phyloP scores from a whole-genome alignment of 53 echinoderm and acorn worm species.

The Pentamera pediparva region DNA sequence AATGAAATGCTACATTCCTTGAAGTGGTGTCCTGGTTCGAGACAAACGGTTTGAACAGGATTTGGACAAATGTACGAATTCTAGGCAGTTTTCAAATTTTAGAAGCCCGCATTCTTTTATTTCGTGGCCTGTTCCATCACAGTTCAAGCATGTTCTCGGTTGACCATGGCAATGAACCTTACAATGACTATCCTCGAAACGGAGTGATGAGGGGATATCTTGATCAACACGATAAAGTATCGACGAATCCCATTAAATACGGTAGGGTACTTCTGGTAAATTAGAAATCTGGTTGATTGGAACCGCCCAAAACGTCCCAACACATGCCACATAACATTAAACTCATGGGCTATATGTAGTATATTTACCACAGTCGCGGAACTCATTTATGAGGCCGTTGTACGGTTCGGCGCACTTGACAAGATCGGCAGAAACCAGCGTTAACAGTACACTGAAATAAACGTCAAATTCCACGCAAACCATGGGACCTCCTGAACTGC shows the following conservation, averaged over 20 bases:
- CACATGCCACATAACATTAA: constrained; percentile 23
- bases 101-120: background rate
- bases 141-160: constrained; percentile 29
- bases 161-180: constrained; percentile 31
- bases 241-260: constrained; percentile 40
- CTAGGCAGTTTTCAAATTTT: background rate
- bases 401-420: background rate
- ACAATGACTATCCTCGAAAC: constrained; percentile 30
- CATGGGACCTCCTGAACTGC: background rate
- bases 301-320: constrained; percentile 28
- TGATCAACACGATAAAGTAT: constrained; percentile 19
- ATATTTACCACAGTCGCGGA: constrained; percentile 12
- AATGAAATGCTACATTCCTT: background rate
- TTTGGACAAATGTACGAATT: background rate
- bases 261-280: constrained; percentile 3
- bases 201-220: constrained; percentile 28
- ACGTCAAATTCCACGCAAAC: constrained; percentile 7
- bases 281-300: background rate
- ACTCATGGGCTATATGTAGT: constrained; percentile 22
- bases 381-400: background rate
- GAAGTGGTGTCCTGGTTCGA: background rate
- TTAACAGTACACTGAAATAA: constrained; percentile 12
- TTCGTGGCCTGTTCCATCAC: background rate
- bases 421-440: background rate
- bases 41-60: background rate